phyloP scores from a whole-genome alignment of 2,797 vertebrate genomes.

The Syndactyla subalaris region DNA sequence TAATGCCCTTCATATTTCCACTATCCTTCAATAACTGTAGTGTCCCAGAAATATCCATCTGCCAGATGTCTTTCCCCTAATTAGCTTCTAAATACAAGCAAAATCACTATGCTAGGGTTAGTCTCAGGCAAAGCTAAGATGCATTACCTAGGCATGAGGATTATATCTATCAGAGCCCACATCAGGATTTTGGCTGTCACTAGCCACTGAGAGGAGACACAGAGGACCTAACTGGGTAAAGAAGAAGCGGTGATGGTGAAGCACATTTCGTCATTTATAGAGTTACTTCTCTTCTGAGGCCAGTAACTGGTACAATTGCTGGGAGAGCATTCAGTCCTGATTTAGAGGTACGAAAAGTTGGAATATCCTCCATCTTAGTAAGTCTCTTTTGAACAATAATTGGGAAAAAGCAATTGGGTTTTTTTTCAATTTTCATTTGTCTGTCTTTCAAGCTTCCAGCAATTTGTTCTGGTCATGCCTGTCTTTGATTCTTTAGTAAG shows the following conservation, averaged over 20 bases:
- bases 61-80: neutral
- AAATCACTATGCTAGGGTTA: neutral
- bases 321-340: neutral
- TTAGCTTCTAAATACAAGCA: neutral
- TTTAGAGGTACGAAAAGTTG: neutral
- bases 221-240: neutral
- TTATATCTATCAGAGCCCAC: neutral
- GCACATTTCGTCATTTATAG: neutral
- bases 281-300: neutral
- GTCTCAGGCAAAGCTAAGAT: neutral
- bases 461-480: neutral
- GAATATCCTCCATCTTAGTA: rapidly evolving
- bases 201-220: neutral
- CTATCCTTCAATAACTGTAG: neutral
- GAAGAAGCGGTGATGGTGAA: neutral
- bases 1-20: neutral
- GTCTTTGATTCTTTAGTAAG: neutral
- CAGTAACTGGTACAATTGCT: neutral
- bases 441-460: neutral
- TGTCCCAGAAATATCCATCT: neutral
- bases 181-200: neutral
- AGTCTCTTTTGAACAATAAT: neutral
- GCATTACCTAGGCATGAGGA: neutral
- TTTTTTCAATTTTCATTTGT: neutral
- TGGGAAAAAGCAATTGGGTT: neutral